phyloP scores from a whole-genome alignment of 2,797 vertebrate species.

The Trachops cirrhosus region DNA sequence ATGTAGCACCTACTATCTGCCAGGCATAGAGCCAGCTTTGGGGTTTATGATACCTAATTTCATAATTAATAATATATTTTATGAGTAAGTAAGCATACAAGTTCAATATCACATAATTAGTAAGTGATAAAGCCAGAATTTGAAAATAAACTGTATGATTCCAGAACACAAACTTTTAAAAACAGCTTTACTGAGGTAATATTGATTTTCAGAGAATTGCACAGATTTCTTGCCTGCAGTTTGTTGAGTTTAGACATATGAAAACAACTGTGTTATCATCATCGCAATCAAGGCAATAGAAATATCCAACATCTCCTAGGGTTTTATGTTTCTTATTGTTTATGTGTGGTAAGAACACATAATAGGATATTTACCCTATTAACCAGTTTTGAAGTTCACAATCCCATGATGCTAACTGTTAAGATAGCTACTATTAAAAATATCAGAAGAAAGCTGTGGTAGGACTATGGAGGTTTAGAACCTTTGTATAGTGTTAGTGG shows the following conservation, averaged over 20 bases:
- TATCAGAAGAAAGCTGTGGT: neutral
- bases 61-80: neutral
- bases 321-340: neutral
- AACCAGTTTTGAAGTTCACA: neutral
- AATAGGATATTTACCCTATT: neutral
- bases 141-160: neutral
- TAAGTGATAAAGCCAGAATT: neutral
- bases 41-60: neutral
- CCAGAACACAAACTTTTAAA: neutral
- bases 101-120: neutral
- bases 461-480: neutral
- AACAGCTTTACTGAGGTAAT: neutral
- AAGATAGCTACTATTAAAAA: neutral
- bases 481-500: neutral
- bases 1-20: neutral
- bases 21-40: neutral
- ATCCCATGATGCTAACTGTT: neutral
- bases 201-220: neutral
- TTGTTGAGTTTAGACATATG: neutral
- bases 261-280: neutral
- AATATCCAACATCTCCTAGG: neutral
- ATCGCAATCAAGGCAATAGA: neutral
- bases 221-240: neutral
- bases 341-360: neutral
- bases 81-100: neutral